Base-by-base conservation (phyloP, 2,888 invertebrate genomes). In the Caenorhabditis parvicauda region DNA sequence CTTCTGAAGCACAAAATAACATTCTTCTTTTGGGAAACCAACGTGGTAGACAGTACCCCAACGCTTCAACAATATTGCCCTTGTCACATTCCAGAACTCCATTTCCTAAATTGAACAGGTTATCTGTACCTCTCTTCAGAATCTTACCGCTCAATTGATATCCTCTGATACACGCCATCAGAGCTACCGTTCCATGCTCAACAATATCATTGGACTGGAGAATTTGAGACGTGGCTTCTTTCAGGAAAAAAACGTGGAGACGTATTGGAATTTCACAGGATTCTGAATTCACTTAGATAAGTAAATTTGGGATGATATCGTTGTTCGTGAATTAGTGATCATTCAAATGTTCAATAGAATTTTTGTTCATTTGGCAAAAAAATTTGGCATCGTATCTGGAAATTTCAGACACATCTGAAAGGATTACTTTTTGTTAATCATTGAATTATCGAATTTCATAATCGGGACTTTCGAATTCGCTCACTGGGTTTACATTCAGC, bases 401-500 rank as follows among this genome's bases (percentile, higher is more conserved):
- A n/a, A n/a, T n/a, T n/a, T n/a, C n/a, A 55, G 14, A 22, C 14
- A 24, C 3, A 38, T 9, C 24, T 3, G 6, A 29, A 9, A 24
- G n/a, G 2, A 6, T 6, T 24, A 3, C 3, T 7, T 38, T 35
- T 38, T 38, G 2, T 17, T 7, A 6, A 7, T 41, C 2, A 22
- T 21, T 22, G 47, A 47, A 28, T 47, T 7, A 19, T 5, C 14
- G 22, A 21, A 19, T 4, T 42, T 19, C 22, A 21, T 25, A 9
- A 21, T 7, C 27, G 3, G 39, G 3, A 24, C 12, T 17, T 29
- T 39, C 24, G 38, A 52, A 29, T 17, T 6, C 6, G 37, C 60
- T 55, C 81, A 90, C 88, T 91, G 86, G 77, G 95, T 87, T 66
- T 90, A 88, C 87, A 88, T 54, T 88, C 87, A 0, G 95, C 94